These are phyloP conservation scores for Lithophane socia DNA, from an alignment of 2,888 invertebrate species.

Conservation along the genomic window DNA sequence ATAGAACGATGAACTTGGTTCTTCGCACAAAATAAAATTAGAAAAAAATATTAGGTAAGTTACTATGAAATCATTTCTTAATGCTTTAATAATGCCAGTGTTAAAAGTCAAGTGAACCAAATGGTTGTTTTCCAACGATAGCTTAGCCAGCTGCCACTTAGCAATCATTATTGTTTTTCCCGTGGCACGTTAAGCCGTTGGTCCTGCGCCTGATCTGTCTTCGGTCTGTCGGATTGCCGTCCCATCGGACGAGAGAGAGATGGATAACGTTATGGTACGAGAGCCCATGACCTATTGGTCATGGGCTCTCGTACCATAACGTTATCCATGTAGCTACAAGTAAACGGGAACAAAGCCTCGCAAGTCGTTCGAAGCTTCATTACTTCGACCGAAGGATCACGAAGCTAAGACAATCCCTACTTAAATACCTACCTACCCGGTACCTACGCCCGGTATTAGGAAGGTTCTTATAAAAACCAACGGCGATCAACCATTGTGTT, in stretches of 20 bases:
- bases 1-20: not conserved
- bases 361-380: conserved; percentile 66
- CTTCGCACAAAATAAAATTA: not conserved
- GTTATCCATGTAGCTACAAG: conserved; percentile 51
- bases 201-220: no score
- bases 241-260: no score
- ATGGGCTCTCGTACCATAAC: not conserved
- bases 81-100: not conserved
- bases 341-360: conserved; percentile 62
- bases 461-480: conserved; percentile 48
- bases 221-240: no score
- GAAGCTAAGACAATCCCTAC: conserved; percentile 66
- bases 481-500: conserved; percentile 18
- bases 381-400: conserved; percentile 63
- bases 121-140: conserved; percentile 23
- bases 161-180: conserved; percentile 35
- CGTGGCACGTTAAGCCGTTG: no score
- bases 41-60: not conserved
- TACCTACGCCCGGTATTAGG: conserved; percentile 57
- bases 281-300: no score
- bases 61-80: not conserved
- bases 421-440: conserved; percentile 60
- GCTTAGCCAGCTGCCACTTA: conserved; percentile 28
- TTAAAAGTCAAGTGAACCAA: conserved; percentile 15
- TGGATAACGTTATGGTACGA: no score